Conservation (phyloP, 2,888 invertebrate species). For the Drosophila kuntzei region DNA sequence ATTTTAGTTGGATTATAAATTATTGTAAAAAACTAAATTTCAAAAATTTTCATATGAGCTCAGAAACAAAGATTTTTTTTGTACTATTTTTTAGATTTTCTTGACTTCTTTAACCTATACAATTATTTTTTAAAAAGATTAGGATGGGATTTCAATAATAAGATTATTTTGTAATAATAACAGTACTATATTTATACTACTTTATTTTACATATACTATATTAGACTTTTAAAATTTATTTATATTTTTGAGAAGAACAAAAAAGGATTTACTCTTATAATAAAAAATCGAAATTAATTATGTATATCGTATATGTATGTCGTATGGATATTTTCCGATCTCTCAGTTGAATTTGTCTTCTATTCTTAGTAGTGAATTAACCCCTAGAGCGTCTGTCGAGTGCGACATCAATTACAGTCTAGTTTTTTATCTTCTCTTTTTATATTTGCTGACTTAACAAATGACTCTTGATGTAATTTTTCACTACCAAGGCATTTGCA, state of each 20-base stretch:
- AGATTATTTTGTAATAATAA: too few species aligned
- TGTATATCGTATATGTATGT: neutral
- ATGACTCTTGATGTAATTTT: constrained; percentile 55
- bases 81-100: too few species aligned
- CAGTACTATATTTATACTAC: too few species aligned
- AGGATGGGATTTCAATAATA: too few species aligned
- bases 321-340: neutral
- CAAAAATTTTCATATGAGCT: too few species aligned
- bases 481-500: constrained; percentile 53
- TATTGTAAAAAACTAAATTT: neutral
- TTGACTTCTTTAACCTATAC: too few species aligned
- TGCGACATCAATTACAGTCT: constrained; percentile 34
- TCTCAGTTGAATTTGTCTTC: neutral
- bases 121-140: too few species aligned
- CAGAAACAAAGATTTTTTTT: too few species aligned
- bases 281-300: neutral
- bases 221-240: too few species aligned
- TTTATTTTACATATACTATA: too few species aligned
- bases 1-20: neutral
- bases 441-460: constrained; percentile 36
- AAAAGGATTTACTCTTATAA: too few species aligned
- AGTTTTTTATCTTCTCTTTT: constrained; percentile 28
- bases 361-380: constrained; percentile 8
- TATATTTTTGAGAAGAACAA: too few species aligned
- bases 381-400: constrained; percentile 17